A percentile compares a stretch with the other conserved stretches of the same genome.
phyloP scores from a whole-genome alignment of 2,113 vertebrate species.

The Cercocebus atys region DNA sequence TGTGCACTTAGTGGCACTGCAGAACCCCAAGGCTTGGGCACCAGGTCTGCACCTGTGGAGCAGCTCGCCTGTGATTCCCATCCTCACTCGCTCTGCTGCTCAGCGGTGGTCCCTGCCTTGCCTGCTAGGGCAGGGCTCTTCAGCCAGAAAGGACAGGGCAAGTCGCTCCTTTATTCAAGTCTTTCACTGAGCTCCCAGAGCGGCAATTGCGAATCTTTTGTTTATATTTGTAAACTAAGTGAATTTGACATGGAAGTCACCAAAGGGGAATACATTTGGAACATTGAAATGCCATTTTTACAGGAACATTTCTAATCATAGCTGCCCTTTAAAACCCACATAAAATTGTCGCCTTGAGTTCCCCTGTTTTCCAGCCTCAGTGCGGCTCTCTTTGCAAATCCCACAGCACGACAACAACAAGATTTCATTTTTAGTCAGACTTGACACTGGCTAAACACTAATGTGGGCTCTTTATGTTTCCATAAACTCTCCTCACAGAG shows the following conservation, averaged over 20 bases:
- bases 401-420: not conserved
- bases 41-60: not conserved
- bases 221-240: slow-evolving; percentile 60
- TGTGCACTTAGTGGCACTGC: not conserved
- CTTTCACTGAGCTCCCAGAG: not conserved
- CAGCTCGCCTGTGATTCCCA: rapidly evolving
- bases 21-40: rapidly evolving
- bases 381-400: not conserved
- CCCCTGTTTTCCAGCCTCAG: not conserved
- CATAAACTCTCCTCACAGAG: not conserved
- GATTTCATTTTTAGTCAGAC: not conserved
- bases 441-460: not conserved
- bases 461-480: not conserved
- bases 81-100: rapidly evolving
- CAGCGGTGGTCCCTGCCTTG: not conserved
- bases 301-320: slow-evolving; percentile 39
- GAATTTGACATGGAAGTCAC: slow-evolving; percentile 9
- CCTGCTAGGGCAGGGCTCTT: not conserved
- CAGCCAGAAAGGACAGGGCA: not conserved
- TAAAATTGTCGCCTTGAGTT: not conserved
- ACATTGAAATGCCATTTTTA: slow-evolving; percentile 42
- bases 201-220: not conserved
- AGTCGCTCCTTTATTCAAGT: not conserved
- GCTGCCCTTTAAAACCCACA: slow-evolving; percentile 38
- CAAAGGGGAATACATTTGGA: not conserved